These are phyloP conservation scores for Oligia strigilis DNA, from an alignment of 2,888 invertebrate species.

Conservation along the genomic window DNA sequence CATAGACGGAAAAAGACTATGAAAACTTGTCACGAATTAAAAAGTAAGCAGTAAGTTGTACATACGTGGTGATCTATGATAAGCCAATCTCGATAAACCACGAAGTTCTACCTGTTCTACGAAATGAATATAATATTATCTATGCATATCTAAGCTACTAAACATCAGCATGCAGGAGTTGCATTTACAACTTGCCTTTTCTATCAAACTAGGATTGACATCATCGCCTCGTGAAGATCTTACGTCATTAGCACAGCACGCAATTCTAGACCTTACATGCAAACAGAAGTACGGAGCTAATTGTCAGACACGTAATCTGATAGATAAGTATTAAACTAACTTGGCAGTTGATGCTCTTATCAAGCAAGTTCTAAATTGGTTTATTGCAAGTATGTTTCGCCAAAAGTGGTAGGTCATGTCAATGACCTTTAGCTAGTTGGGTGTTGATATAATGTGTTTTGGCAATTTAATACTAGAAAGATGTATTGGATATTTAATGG, in stretches of 20 bases:
- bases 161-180: slow-evolving; percentile 50
- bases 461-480: slow-evolving; percentile 10
- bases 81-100: slow-evolving; percentile 23
- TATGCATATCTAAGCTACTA: not conserved
- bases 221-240: slow-evolving; percentile 60
- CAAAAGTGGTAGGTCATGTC: slow-evolving; percentile 46
- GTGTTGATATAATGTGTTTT: slow-evolving; percentile 21
- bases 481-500: slow-evolving; percentile 4
- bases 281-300: slow-evolving; percentile 36
- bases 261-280: slow-evolving; percentile 39
- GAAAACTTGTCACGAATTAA: not conserved
- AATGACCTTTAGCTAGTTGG: slow-evolving; percentile 47
- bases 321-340: slow-evolving; percentile 32
- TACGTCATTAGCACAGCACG: slow-evolving; percentile 55
- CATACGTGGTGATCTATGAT: slow-evolving; percentile 10
- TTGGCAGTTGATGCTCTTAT: slow-evolving; percentile 41
- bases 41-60: not conserved
- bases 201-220: slow-evolving; percentile 62
- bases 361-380: slow-evolving; percentile 39
- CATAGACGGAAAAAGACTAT: not conserved
- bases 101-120: slow-evolving; percentile 5
- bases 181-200: slow-evolving; percentile 46
- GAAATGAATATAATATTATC: slow-evolving; percentile 8
- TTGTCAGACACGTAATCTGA: slow-evolving; percentile 36
- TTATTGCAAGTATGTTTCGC: slow-evolving; percentile 21